Evolutionary conservation across 2,888 invertebrate genomes (phyloP).

Genomic region (Dolichopus griseipennis): DNA sequence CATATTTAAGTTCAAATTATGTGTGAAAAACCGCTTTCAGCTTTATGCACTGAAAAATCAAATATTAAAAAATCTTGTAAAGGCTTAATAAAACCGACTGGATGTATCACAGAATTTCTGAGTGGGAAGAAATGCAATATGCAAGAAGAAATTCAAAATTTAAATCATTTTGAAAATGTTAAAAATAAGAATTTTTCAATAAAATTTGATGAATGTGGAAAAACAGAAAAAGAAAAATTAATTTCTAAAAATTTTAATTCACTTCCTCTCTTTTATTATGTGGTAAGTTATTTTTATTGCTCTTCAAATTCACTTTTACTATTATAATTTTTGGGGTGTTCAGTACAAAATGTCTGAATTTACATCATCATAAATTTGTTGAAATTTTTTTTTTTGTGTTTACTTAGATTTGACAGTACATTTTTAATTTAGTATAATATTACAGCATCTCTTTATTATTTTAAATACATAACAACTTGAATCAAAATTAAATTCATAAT

Average conservation of each 20-base stretch:
- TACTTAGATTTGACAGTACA: background rate
- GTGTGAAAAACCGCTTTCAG: conserved; percentile 6
- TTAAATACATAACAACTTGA: conserved; percentile 1
- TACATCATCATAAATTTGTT: background rate
- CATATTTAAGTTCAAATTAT: conserved; percentile 2
- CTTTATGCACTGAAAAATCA: conserved; percentile 6
- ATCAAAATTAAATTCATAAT: no score
- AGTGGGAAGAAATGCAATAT: conserved; percentile 6
- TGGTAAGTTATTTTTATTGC: background rate
- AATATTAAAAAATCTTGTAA: conserved; percentile 6
- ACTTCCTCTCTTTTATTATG: conserved; percentile 3
- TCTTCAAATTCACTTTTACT: background rate
- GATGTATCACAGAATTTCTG: background rate
- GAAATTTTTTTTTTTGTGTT: background rate
- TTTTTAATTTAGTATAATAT: background rate
- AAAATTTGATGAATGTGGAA: background rate
- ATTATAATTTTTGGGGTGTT: background rate
- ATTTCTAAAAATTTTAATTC: conserved; percentile 2
- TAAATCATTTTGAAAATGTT: background rate
- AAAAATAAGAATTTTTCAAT: conserved; percentile 1
- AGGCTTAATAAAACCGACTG: background rate
- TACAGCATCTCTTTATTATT: background rate
- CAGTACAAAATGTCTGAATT: background rate
- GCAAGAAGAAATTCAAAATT: conserved; percentile 4
- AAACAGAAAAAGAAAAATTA: conserved; percentile 2